Base-by-base conservation (phyloP, 2,888 invertebrate genomes). In the Hylaea fasciaria region DNA sequence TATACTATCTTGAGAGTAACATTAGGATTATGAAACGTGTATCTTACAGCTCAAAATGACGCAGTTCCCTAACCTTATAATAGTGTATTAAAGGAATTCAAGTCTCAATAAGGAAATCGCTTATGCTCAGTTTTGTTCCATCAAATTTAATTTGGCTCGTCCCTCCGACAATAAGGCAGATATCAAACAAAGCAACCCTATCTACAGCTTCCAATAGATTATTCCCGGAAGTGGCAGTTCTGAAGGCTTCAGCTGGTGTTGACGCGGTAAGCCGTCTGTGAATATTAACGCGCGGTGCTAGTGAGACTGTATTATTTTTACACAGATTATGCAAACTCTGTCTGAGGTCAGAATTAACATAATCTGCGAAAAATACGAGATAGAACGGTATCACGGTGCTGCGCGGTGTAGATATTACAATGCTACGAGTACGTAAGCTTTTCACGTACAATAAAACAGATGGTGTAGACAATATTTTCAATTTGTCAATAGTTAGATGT, bases 231-330 rank as follows among this genome's bases (percentile, higher is more conserved):
- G 53, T 3, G 1, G 35, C 35, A 48, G 44, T 28, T 50, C 50
- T 55, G 47, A 50, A 49, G 35, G 53, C 46, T 57, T 41, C 35
- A 39, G 64, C 57, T 53, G 50, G 57, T 73, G 69, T 70, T 68
- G 71, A 73, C 64, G 64, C 62, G 66, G 59, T 71, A 74, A 73
- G 65, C 68, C 61, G 43, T 48, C 61, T 46, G 62, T 68, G 65
- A 70, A 73, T 72, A 73, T 76, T 73, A 72, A n/a, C n/a, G 71
- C 65, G 58, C 68, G 62, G 60, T 66, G 64, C 69, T 73, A 75
- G 64, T 71, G 55, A 68, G 64, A 74, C 68, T 71, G 70, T 69
- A 74, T 75, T 68, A 72, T 75, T 65, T 73, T 32, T 62, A 28
- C 62, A 68, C 60, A 70, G 72, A 76, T 73, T 71, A 73, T 74